Evolutionary conservation across 2,888 invertebrate species (phyloP).

Genomic region (Argynnis bischoffii): DNA sequence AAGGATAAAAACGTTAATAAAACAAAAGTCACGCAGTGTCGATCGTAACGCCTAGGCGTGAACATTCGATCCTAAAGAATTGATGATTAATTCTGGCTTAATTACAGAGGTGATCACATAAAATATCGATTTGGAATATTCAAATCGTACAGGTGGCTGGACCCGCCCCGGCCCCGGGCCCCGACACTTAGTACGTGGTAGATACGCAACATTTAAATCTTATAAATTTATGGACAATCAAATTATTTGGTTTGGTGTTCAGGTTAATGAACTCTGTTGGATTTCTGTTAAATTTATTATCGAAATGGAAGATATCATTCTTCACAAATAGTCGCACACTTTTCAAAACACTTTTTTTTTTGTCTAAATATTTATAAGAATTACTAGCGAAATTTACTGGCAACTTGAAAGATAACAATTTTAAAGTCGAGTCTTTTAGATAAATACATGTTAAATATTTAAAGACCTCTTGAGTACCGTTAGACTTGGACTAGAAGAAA

Average conservation of each 20-base stretch:
- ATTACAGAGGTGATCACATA: slow-evolving; percentile 75
- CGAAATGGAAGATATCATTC: no score
- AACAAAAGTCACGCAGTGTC: slow-evolving; percentile 49
- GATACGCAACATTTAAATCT: slow-evolving; percentile 33
- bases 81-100: slow-evolving; percentile 68
- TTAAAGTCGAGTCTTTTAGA: no score
- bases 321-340: no score
- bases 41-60: slow-evolving; percentile 69
- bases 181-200: slow-evolving; percentile 54
- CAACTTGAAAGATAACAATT: no score
- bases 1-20: slow-evolving; percentile 11
- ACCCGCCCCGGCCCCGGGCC: slow-evolving; percentile 68
- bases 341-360: no score
- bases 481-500: no score
- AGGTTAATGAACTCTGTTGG: slow-evolving; percentile 20
- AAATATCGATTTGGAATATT: slow-evolving; percentile 77
- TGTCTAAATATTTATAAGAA: no score
- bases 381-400: no score
- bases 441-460: no score
- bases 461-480: no score
- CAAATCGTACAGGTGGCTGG: slow-evolving; percentile 73
- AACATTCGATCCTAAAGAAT: slow-evolving; percentile 54
- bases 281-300: not conserved
- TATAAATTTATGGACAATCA: slow-evolving; percentile 35
- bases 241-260: slow-evolving; percentile 26